Conservation (phyloP, 92 coral and sea anemone species). For the Parazoanthus swiftii region DNA sequence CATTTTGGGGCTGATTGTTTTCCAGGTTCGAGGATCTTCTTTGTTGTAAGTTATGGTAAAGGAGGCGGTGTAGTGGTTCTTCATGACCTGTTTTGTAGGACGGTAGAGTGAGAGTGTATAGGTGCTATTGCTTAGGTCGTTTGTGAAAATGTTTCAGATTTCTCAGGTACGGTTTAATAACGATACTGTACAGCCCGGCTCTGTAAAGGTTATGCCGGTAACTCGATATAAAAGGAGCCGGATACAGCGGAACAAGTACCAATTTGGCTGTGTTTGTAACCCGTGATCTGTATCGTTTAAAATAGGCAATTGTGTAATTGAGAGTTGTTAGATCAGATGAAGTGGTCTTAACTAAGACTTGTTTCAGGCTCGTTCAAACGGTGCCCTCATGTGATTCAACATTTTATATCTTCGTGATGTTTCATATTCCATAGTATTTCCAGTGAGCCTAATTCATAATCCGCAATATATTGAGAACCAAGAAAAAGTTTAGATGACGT, state of each 20-base stretch:
- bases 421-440: too few species aligned
- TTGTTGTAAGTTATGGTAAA: background rate
- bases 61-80: background rate
- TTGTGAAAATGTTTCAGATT: background rate
- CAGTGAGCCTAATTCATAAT: too few species aligned
- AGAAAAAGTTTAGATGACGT: too few species aligned
- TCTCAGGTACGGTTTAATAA: background rate
- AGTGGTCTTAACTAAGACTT: background rate
- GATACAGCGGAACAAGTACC: background rate
- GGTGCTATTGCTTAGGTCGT: background rate
- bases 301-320: background rate
- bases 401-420: background rate
- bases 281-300: background rate
- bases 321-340: background rate
- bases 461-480: too few species aligned
- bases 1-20: slow-evolving; percentile 2
- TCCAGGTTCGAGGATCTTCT: slow-evolving; percentile 17
- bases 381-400: background rate
- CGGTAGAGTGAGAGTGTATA: background rate
- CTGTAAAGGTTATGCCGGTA: background rate
- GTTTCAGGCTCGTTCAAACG: background rate
- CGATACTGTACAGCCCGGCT: background rate
- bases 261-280: background rate
- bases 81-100: background rate
- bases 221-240: background rate